Base-by-base conservation (phyloP, 2,113 vertebrate species). In the Trichechus manatus region DNA sequence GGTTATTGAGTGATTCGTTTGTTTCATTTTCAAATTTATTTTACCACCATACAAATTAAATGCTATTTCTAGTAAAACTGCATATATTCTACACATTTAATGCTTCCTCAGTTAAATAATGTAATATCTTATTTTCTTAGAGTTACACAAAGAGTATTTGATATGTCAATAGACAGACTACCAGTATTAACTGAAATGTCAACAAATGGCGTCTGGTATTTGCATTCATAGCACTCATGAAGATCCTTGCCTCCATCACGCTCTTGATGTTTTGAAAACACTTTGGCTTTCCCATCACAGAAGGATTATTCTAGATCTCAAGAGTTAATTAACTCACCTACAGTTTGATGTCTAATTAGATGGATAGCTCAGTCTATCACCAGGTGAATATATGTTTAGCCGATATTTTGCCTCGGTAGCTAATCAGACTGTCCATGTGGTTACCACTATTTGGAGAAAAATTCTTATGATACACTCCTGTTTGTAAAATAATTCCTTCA, bases 251-350 rank as follows among this genome's bases (percentile, higher is more conserved):
- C n/a, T 95, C 72, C 1, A 70, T 70, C 56, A 83, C 25, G 44
- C 2, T 17, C 64, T 88, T 64, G 79, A 74, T 93, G 86, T 66
- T 97, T 93, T 80, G 94, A 87, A 97, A 96, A 72, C 75, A 91
- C 87, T 93, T 92, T 66, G 77, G 17, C 79, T 96, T 93, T 97
- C 75, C 88, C 17, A 78, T 91, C 72, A 96, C 33, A 42, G 95
- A 98, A 93, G 80, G 33, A 90, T 87, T 70, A 96, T 93, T 96
- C 79, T 78, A 91, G 72, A 56, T 95, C 66, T 98, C 29, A 89
- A 92, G 82, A 82, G 90, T 97, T 96, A 96, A 97, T 96, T 77
- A 95, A 87, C 53, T 78, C 64, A 42, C 91, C 89, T 93, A 36
- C 77, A 56, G 3, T 93, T 33, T 90, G 77, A 7, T 91, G 79